Evolutionary conservation across 2,797 vertebrate genomes (phyloP).

Genomic region (Mallotus villosus): DNA sequence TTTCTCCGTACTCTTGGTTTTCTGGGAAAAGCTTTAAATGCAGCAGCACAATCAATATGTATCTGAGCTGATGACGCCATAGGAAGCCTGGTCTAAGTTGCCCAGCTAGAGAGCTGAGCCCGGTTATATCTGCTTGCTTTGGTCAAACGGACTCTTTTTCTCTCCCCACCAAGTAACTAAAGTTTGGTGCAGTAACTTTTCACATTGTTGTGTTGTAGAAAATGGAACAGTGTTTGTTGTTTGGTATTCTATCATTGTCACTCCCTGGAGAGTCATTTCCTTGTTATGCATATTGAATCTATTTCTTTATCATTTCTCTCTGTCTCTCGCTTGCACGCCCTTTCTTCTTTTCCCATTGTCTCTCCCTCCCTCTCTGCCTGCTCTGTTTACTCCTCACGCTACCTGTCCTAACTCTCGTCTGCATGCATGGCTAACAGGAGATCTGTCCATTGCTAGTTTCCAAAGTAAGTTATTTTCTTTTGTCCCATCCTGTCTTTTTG

Average conservation of each 20-base stretch:
- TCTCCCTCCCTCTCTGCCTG: background rate
- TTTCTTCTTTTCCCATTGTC: no score
- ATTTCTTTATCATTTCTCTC: background rate
- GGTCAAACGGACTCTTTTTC: background rate
- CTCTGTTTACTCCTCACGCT: background rate
- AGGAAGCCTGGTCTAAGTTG: background rate
- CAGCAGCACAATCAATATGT: background rate
- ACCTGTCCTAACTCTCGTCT: constrained; percentile 44
- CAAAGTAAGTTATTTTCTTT: constrained; percentile 73
- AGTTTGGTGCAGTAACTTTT: background rate
- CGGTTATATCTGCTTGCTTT: no score
- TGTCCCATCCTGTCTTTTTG: constrained; percentile 14
- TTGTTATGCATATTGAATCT: no score
- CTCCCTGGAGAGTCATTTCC: no score
- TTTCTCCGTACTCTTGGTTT: background rate
- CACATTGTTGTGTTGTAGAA: no score
- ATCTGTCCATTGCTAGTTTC: constrained; percentile 80
- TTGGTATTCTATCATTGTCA: no score
- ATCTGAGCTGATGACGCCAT: background rate
- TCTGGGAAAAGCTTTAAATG: background rate
- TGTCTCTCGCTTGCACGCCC: background rate
- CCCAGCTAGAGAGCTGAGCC: background rate
- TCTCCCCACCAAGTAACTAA: background rate
- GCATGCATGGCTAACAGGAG: constrained; percentile 63
- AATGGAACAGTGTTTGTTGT: no score